Evolutionary conservation across 2,113 vertebrate genomes (phyloP).

Genomic region (Taxidea taxus): DNA sequence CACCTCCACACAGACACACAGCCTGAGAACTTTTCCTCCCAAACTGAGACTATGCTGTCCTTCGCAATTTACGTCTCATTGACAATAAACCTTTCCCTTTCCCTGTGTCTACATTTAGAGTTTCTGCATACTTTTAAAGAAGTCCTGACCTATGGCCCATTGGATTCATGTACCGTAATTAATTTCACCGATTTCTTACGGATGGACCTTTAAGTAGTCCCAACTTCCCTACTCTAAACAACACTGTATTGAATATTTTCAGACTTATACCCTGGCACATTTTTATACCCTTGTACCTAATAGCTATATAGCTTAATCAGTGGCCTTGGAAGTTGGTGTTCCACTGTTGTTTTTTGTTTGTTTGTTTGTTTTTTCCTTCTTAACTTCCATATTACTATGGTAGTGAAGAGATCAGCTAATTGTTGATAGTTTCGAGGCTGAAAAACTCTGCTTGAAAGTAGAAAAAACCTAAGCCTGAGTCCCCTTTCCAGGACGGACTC

Average conservation of each 20-base stretch:
- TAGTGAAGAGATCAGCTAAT: background rate
- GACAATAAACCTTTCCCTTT: background rate
- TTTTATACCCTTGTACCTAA: background rate
- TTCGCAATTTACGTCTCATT: background rate
- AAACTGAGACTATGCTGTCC: background rate
- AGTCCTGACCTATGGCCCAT: accelerated
- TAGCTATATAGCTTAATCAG: background rate
- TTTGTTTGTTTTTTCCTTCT: background rate
- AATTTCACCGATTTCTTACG: background rate
- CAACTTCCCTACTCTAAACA: background rate
- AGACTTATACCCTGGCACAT: background rate
- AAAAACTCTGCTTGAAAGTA: background rate
- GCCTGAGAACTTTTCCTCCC: background rate
- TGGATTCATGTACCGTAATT: background rate
- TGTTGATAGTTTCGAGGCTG: background rate
- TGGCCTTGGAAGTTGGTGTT: background rate
- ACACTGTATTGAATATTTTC: background rate
- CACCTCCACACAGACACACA: background rate
- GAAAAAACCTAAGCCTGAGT: background rate
- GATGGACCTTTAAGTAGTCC: background rate
- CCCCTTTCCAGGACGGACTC: too few relatives aligned
- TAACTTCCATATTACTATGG: background rate
- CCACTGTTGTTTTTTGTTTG: too few relatives aligned
- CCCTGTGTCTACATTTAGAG: background rate
- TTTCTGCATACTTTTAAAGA: background rate